Evolutionary conservation across 2,888 invertebrate species (phyloP), one percentile per base, ranked within the genome.

Genomic region (Tenodera sinensis): DNA sequence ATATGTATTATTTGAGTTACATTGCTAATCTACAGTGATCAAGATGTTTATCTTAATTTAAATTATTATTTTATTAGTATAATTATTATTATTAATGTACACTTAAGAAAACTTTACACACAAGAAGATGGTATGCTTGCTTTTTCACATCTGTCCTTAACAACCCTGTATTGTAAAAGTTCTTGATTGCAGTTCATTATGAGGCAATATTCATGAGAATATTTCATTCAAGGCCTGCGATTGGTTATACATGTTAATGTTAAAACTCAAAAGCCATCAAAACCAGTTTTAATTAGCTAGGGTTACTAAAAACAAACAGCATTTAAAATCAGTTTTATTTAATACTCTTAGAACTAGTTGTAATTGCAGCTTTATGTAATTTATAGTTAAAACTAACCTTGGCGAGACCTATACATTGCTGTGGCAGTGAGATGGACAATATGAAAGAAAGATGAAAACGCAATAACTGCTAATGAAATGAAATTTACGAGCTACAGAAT

Each of bases 161-260:
- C 83, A 82, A 87, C 87, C 87, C 87, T 87, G 87, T 87, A 34
- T 83, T 14, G 20, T 86, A 28, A 71, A 28, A 25, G 81, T 71
- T 86, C 85, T 47, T 86, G 86, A 86, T 81, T 81, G 86, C 86
- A 86, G 30, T 54, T 25, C 27, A 54, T 85, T 20, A 54, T 20
- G 85, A 85, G 85, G 85, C 82, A 81, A 87, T 81, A 87, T 28
- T 87, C 81, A 34, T 81, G 8, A 25, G n/a, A 87, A 82, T 34
- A 87, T 87, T 87, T 87, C 6, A 87, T 34, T 87, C 34, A 87
- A 87, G 87, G 87, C 87, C 87, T 87, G 27, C n/a, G 34, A n/a
- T 47, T 71, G 54, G 54, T 71, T 71, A 25, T 71, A 71, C 25
- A 71, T 71, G 34, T 8, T 42, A 42, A 42, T 6, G 42, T 12